Base-by-base conservation (phyloP, 2,113 vertebrate species). In the Oryzias curvinotus region DNA sequence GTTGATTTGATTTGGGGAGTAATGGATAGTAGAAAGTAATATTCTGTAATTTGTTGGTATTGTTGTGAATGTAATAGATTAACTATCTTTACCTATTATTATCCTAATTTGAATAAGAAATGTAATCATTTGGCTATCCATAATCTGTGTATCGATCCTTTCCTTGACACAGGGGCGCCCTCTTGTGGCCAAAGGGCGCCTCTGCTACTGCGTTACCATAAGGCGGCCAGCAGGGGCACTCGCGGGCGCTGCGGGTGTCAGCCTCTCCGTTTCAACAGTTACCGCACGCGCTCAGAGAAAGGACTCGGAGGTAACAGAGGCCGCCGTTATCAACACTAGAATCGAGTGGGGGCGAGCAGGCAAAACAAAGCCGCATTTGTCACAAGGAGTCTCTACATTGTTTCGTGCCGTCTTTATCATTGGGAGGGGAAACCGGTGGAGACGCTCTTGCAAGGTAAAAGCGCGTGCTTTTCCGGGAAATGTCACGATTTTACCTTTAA, bases 381-480 rank as follows among this genome's bases (percentile, higher is more conserved):
- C 64, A 56, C 17, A 14, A 78, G 63, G 69, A 82, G 52, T 46
- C 64, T 61, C 71, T 41, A 57, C 59, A 13, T 62, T 65, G 45
- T 63, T 18, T 21, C 55, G 54, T 60, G 46, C 68, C 45, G 64
- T 62, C 62, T 63, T 65, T 52, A 72, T 58, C 59, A 25, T 59
- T 47, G 57, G 43, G 8, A 36, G 53, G 48, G 58, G 64, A 53
- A 59, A 42, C 62, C 1, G 60, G 57, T 42, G 68, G 78, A 65
- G 68, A 73, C 75, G 36, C 72, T 63, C 41, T 71, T 51, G 69
- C 43, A 79, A 89, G 89, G 90, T 91, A 36, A 36, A 36, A 1
- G 36, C 3, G 3, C 12, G 36, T 36, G 36, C 8, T 10, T 36
- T 12, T 36, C 10, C 36, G 10, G 36, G 30, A 7, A 2, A 36